Conservation (phyloP, 2,797 vertebrate genomes). For the Anomalospiza imberbis region DNA sequence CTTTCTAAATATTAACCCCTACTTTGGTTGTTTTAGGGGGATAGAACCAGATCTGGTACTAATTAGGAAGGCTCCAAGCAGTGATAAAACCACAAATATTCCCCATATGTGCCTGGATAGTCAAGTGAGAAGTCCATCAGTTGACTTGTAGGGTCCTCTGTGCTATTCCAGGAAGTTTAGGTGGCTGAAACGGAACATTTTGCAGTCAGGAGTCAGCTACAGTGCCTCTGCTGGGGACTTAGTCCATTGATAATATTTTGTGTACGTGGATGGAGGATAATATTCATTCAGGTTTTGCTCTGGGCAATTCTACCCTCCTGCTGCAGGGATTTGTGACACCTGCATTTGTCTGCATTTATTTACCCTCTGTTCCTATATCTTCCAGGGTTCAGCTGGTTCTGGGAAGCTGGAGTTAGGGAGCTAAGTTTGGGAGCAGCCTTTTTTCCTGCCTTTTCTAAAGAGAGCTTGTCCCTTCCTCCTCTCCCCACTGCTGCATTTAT, state of each 20-base stretch:
- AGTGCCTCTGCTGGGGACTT: neutral
- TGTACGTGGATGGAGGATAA: rapidly evolving
- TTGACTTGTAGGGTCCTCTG: neutral
- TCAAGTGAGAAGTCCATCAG: neutral
- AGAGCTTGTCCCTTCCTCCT: neutral
- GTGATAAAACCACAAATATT: neutral
- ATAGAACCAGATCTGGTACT: neutral
- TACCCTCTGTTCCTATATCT: neutral
- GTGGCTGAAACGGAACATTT: neutral
- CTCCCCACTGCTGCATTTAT: neutral
- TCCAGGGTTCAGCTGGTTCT: neutral
- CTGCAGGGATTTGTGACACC: neutral
- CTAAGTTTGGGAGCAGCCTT: neutral
- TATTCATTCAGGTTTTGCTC: neutral
- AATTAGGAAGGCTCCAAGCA: neutral
- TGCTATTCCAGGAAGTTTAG: neutral
- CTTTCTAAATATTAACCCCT: neutral
- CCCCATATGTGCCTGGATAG: neutral
- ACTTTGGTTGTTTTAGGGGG: neutral
- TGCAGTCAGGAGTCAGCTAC: neutral
- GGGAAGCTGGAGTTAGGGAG: neutral
- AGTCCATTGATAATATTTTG: neutral
- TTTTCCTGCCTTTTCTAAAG: neutral
- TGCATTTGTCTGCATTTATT: neutral
- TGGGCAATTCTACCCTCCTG: neutral